These are phyloP conservation scores for Molothrus ater DNA, from an alignment of 2,797 vertebrate species.

Conservation along the genomic window DNA sequence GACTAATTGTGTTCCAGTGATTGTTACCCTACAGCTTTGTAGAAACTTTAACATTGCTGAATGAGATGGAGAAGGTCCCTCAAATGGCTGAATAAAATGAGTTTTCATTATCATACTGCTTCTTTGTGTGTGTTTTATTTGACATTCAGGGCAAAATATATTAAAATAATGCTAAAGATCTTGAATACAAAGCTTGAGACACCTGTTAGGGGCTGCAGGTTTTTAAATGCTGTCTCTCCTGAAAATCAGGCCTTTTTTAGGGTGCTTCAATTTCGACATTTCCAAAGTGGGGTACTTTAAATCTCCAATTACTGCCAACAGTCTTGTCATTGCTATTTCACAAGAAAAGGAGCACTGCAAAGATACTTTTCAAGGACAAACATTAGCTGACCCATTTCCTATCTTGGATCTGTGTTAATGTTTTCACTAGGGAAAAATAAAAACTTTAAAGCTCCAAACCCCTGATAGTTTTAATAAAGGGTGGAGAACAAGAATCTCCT, in stretches of 20 bases:
- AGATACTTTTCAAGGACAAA: background rate
- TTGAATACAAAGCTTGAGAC: background rate
- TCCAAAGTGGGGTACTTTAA: background rate
- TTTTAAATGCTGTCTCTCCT: background rate
- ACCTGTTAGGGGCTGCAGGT: background rate
- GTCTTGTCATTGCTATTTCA: background rate
- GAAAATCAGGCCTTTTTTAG: background rate
- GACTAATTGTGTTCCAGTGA: background rate
- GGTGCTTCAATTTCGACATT: background rate
- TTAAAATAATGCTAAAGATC: background rate
- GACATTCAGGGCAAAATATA: background rate
- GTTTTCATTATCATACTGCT: constrained; percentile 7
- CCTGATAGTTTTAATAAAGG: background rate
- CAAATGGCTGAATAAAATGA: constrained; percentile 4
- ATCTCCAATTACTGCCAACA: background rate
- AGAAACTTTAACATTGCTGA: background rate
- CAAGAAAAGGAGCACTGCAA: background rate
- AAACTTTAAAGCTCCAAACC: background rate
- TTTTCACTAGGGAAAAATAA: background rate
- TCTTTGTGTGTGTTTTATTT: constrained; percentile 26
- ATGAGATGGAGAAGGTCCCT: background rate
- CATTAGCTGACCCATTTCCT: background rate
- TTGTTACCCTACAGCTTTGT: background rate
- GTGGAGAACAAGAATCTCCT: background rate
- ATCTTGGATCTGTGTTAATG: background rate